Percentiles rank a stretch among this genome's conserved stretches.
phyloP scores from a whole-genome alignment of 2,888 invertebrate genomes.

The Steromphala cineraria region DNA sequence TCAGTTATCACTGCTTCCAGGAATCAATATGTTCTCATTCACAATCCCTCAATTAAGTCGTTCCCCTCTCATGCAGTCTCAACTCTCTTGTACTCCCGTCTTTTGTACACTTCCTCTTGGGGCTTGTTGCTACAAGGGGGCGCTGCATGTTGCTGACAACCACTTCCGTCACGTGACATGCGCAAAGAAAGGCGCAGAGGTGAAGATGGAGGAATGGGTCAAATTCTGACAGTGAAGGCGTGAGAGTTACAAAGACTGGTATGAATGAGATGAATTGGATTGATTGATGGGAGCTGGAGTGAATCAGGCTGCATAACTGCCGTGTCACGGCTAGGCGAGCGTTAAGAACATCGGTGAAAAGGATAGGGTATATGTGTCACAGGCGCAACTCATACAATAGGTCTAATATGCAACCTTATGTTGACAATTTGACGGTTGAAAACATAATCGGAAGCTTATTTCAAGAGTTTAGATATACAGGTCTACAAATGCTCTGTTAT shows the following conservation, averaged over 20 bases:
- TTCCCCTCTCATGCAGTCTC: not conserved
- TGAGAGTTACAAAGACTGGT: not conserved
- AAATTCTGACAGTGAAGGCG: slow-evolving; percentile 2
- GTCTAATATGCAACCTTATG: no score
- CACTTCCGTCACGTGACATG: slow-evolving; percentile 18
- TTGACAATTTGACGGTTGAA: no score
- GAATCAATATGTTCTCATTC: slow-evolving; percentile 9
- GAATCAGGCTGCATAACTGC: no score
- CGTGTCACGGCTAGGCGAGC: no score
- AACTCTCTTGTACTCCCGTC: not conserved
- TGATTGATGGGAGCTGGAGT: no score
- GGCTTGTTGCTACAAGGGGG: slow-evolving; percentile 10
- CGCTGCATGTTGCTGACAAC: slow-evolving; percentile 15
- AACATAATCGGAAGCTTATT: no score
- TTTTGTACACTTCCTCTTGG: slow-evolving; percentile 9
- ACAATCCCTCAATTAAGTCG: slow-evolving; percentile 13
- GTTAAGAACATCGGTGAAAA: no score
- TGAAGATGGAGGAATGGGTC: not conserved
- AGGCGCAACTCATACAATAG: no score
- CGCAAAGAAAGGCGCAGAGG: slow-evolving; percentile 12
- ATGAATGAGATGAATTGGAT: not conserved
- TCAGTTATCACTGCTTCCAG: not conserved
- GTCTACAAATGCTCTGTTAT: no score
- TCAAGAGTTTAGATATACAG: no score
- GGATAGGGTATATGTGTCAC: no score